Base-by-base conservation (phyloP, 2,888 invertebrate species). In the Scaptomyza cyrtandrae region DNA sequence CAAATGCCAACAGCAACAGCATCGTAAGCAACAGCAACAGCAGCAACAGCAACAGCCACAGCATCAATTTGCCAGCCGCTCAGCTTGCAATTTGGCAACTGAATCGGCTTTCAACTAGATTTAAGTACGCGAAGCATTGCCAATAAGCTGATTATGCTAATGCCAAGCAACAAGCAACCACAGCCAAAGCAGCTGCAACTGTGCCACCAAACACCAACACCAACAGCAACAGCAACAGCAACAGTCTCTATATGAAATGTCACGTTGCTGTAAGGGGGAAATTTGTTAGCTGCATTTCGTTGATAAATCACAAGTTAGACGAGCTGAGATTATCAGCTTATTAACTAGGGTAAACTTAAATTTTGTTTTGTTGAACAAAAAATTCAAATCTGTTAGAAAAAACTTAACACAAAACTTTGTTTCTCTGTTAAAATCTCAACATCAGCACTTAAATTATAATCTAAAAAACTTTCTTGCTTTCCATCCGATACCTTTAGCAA, bases 71-170 rank as follows among this genome's bases (percentile, higher is more conserved):
- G 41, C 54, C 59, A 57, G 52, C 65, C 43, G 29, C 56, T 56
- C 13, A 62, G 55, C 45, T 39, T 44, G 61, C 74, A 58, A 74
- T 80, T 79, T 78, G 81, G 81, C 78, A 80, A 45, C 54, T 33
- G 48, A 58, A 58, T 68, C 58, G 64, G 63, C 58, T 64, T 50
- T 46, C 57, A 56, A 50, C 61, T 52, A 41, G 57, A 65, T 54
- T 62, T 54, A 55, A 63, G 55, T 41, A 37, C 29, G 56, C 44
- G 45, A 57, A 46, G 46, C 74, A 56, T 46, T 60, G 78, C 69
- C 70, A 70, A 80, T 78, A 78, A 78, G 78, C 80, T 62, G 80
- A 70, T 78, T 78, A 73, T 80, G 64, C 53, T 73, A 64, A 73
- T 77, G 56, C 48, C 68, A 41, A 71, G 71, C 69, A 80, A 67